Percentiles rank a stretch among this genome's conserved stretches.
phyloP scores from a whole-genome alignment of 1,140 invertebrate genomes.

The Sitobion miscanthi region DNA sequence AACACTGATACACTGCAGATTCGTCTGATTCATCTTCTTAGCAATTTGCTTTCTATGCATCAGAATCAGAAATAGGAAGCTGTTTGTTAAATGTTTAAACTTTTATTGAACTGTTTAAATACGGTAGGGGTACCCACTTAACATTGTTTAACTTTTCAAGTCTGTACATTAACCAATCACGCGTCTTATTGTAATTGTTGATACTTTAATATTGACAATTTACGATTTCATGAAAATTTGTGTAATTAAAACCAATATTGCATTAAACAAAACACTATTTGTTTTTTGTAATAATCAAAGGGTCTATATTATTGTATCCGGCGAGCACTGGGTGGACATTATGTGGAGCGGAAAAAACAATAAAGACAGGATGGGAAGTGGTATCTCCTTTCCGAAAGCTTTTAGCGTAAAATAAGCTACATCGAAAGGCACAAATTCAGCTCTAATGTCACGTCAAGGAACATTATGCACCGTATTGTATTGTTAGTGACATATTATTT shows the following conservation, averaged over 20 bases:
- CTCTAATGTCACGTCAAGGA: conserved; percentile 21
- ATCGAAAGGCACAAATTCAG: neutral
- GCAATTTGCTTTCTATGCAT: neutral
- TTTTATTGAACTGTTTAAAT: neutral
- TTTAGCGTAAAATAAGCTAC: conserved; percentile 36
- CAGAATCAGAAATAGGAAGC: neutral
- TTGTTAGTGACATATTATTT: neutral
- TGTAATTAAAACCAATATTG: neutral
- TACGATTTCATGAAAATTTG: neutral
- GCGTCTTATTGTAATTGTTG: neutral
- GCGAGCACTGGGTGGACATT: neutral
- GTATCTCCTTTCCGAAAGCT: conserved; percentile 28
- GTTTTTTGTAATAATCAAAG: neutral
- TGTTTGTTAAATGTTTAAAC: neutral
- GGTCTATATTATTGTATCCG: neutral
- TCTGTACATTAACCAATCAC: neutral
- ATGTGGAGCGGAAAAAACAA: neutral
- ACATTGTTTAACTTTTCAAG: neutral
- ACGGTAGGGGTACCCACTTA: neutral
- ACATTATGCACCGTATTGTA: neutral
- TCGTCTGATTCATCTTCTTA: neutral
- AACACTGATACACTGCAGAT: neutral
- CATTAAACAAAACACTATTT: neutral
- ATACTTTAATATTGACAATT: neutral
- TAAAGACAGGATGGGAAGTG: neutral